A percentile compares a stretch with the other conserved stretches of the same genome.
Evolutionary conservation across 2,797 vertebrate species (phyloP).

Genomic region (Amazona finschi): DNA sequence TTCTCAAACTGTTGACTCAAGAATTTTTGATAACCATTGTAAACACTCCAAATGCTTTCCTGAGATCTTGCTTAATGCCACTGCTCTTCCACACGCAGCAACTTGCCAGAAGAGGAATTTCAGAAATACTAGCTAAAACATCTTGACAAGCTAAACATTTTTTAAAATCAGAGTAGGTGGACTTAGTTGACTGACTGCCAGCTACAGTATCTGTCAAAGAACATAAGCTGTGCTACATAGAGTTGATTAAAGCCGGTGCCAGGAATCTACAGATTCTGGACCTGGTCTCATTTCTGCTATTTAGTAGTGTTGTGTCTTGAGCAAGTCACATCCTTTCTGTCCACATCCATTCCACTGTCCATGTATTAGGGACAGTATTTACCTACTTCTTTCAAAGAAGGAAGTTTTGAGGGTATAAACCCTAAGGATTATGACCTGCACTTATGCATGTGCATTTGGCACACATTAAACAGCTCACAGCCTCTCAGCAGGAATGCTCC

Average conservation of each 20-base stretch:
- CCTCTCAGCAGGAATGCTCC: neutral
- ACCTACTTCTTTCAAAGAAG: neutral
- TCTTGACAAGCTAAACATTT: constrained; percentile 27
- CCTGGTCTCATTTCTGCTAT: neutral
- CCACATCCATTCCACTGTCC: neutral
- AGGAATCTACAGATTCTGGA: neutral
- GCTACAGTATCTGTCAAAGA: neutral
- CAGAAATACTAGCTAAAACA: constrained; percentile 10
- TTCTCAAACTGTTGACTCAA: neutral
- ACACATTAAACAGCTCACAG: neutral
- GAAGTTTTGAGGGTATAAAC: neutral
- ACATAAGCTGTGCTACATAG: neutral
- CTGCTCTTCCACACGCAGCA: neutral
- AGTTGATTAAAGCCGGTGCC: neutral
- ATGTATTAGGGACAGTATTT: neutral
- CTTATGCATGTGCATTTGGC: neutral
- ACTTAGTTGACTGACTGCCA: constrained; percentile 19
- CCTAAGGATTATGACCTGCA: neutral
- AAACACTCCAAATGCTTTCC: constrained; percentile 1
- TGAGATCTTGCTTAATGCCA: neutral
- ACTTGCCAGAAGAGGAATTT: neutral
- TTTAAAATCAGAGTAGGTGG: constrained; percentile 27
- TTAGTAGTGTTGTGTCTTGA: neutral
- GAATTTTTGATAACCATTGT: neutral
- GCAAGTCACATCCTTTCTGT: neutral